These are phyloP conservation scores for Lichenostomus cassidix DNA, from an alignment of 2,113 vertebrate genomes.

Conservation along the genomic window DNA sequence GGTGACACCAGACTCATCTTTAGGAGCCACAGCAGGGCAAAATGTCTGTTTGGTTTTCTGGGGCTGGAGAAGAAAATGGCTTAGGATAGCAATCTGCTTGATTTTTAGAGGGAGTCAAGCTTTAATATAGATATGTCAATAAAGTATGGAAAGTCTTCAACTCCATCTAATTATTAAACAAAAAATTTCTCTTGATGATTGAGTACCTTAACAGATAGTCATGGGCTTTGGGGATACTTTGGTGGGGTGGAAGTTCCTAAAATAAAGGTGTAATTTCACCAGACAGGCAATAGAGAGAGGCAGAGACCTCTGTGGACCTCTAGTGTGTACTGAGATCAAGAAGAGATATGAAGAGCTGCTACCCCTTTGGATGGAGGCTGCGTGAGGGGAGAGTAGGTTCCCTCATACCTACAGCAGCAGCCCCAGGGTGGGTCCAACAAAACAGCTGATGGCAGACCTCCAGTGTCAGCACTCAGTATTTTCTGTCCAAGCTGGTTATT, in stretches of 20 bases:
- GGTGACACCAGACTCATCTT: background rate
- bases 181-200: background rate
- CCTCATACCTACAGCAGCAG: background rate
- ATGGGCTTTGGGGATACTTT: background rate
- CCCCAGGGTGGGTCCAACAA: background rate
- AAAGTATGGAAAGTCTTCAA: background rate
- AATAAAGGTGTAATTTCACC: background rate
- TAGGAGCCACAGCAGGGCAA: background rate
- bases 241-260: accelerated
- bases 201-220: background rate
- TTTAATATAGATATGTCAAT: background rate
- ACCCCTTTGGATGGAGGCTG: background rate
- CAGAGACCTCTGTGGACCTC: background rate
- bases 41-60: background rate
- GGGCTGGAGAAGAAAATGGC: background rate
- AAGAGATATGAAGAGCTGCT: background rate
- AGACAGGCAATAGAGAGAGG: background rate
- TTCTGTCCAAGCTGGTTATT: background rate
- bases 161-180: background rate
- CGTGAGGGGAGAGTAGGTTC: background rate
- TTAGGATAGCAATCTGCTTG: background rate
- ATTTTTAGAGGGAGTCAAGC: background rate
- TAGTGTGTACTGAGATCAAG: background rate
- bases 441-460: background rate
- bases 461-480: background rate